Percentiles rank a stretch among this genome's conserved stretches.
These are phyloP conservation scores for Myotis findleyi DNA, from an alignment of 2,797 vertebrate genomes.

Conservation along the genomic window DNA sequence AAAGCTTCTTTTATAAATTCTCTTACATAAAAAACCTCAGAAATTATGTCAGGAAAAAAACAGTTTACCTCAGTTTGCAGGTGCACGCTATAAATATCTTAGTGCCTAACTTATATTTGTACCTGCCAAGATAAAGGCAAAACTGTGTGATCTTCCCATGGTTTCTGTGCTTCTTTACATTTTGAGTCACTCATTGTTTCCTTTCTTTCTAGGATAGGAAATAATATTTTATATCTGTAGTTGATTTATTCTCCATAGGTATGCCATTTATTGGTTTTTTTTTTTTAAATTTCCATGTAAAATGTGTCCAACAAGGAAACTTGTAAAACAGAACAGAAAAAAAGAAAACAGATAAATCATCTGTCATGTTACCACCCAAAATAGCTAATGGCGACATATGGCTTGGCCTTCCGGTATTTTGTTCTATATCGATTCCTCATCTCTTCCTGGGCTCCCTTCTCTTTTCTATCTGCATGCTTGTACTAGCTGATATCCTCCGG, in stretches of 20 bases:
- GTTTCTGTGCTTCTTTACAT: background rate
- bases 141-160: background rate
- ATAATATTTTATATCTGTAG: background rate
- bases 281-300: background rate
- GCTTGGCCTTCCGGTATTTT: slow-evolving; percentile 35
- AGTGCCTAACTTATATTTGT: slow-evolving; percentile 26
- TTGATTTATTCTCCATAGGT: background rate
- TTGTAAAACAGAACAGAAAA: background rate
- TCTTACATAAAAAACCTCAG: background rate
- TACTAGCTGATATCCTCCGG: background rate
- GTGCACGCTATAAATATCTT: slow-evolving; percentile 42
- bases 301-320: slow-evolving; percentile 27
- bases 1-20: slow-evolving; percentile 21
- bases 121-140: background rate
- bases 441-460: background rate
- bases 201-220: background rate
- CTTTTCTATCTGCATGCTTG: background rate
- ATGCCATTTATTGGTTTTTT: background rate
- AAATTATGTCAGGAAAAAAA: slow-evolving; percentile 35
- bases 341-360: slow-evolving; percentile 33
- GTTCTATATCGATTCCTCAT: background rate
- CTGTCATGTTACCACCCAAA: slow-evolving; percentile 40
- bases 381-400: slow-evolving; percentile 53
- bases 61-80: slow-evolving; percentile 42
- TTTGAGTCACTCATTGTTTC: background rate